phyloP scores from a whole-genome alignment of 1,140 invertebrate genomes.

The Bathynomus jamesi region DNA sequence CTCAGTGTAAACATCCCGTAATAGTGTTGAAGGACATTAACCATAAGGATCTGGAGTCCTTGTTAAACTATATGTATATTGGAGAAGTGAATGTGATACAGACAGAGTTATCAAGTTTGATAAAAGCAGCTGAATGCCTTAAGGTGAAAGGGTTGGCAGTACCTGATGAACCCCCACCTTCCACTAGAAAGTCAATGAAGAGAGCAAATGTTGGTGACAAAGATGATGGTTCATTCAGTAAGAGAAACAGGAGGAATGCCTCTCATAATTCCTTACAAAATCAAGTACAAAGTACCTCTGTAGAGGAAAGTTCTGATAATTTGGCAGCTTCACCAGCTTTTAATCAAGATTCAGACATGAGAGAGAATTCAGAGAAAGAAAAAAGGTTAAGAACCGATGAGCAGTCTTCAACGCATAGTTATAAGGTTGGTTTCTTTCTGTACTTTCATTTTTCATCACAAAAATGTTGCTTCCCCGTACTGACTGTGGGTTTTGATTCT shows the following conservation, averaged over 20 bases:
- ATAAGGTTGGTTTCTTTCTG: background rate
- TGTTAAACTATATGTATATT: slow-evolving; percentile 6
- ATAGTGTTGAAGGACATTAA: slow-evolving; percentile 15
- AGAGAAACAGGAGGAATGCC: background rate
- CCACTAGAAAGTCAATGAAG: background rate
- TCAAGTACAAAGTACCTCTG: background rate
- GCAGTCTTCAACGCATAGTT: background rate
- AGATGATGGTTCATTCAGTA: background rate
- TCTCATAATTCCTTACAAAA: background rate
- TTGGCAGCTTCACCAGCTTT: too few species aligned
- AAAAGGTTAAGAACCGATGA: background rate
- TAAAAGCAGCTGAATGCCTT: slow-evolving; percentile 3
- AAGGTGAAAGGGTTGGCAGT: background rate
- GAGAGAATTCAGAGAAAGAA: too few species aligned
- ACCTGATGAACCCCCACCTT: background rate
- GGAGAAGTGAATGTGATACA: slow-evolving; percentile 6
- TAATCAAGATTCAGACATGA: too few species aligned
- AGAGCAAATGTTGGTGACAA: background rate
- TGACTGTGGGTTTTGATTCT: too few species aligned
- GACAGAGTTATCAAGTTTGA: background rate
- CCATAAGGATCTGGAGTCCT: background rate
- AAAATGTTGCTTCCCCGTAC: too few species aligned
- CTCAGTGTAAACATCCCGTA: slow-evolving; percentile 18
- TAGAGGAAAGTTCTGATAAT: too few species aligned
- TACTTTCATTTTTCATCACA: background rate